phyloP scores from a whole-genome alignment of 2,797 vertebrate species.

The Cottoperca gobio region DNA sequence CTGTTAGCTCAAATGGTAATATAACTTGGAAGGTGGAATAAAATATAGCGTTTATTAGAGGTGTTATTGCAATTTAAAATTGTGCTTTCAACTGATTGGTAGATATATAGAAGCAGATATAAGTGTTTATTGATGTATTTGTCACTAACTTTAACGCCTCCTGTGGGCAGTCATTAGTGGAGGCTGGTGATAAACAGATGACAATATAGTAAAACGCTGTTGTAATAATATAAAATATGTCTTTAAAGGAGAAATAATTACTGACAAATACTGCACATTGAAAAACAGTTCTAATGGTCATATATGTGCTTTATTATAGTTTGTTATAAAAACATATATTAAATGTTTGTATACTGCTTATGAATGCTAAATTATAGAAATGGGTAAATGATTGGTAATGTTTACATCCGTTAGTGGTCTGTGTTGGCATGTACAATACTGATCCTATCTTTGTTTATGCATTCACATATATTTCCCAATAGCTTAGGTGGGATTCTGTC shows the following conservation, averaged over 20 bases:
- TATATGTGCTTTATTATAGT: neutral
- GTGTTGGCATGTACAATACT: neutral
- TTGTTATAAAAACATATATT: neutral
- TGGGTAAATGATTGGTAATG: neutral
- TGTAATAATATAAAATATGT: neutral
- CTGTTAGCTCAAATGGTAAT: neutral
- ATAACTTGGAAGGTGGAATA: neutral
- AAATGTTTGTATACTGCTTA: neutral
- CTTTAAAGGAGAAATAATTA: neutral
- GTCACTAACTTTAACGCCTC: neutral
- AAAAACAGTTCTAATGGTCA: neutral
- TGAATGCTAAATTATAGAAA: neutral
- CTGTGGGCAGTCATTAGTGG: neutral
- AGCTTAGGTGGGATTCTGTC: slow-evolving; percentile 20
- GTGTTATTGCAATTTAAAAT: too few relatives aligned
- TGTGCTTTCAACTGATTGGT: too few relatives aligned
- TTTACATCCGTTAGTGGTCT: neutral
- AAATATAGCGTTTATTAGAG: neutral
- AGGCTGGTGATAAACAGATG: neutral
- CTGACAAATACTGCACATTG: neutral
- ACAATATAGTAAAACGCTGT: neutral
- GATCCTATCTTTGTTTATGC: neutral
- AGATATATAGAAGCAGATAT: neutral
- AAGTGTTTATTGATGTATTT: too few relatives aligned
- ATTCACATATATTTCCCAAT: neutral